Base-by-base conservation (phyloP, 2,797 vertebrate species). In the Siniperca scherzeri region DNA sequence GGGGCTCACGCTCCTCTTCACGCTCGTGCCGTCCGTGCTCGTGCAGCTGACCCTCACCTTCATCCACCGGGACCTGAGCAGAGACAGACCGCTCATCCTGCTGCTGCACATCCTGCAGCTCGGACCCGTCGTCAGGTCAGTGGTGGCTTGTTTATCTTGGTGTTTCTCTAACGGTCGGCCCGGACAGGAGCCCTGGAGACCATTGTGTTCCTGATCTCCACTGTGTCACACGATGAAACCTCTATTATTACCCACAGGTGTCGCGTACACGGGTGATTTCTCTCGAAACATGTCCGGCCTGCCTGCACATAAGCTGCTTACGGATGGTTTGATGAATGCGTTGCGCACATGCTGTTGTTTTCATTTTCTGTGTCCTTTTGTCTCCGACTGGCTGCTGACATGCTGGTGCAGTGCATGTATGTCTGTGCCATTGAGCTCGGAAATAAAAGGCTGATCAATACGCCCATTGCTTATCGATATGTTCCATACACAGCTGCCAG, bases 31-130 rank as follows among this genome's bases (percentile, higher is more conserved):
- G 84, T 99, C 97, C 72, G 96, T 95, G 65, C 94, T 99, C 44
- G 98, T 99, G 86, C 98, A 99, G 96, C 96, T 99, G 81, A 98
- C 97, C 59, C 97, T 99, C 77, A 97, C 97, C 89, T 98, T 99
- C 95, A 96, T 99, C 92, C 98, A 99, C 94, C 96, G 98, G 88
- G 98, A 99, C 94, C 96, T 99, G 74, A 97, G 97, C 96, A 93
- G 97, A 52, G 98, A 99, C 95, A 92, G 97, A 88, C 98, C 98
- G 67, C 97, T 99, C 7, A 91, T 98, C 69, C 96, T 99, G 91
- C 95, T 99, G 84, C 95, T 99, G 91, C 98, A 99, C 93, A 95
- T 99, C 77, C 95, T 99, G 89, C 98, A 99, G 94, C 96, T 99
- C 8, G 98, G 98, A 88, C 98, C 98, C 64, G 81, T 99, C 53